phyloP scores from a whole-genome alignment of 1,140 invertebrate genomes.

The Drosophila pallidifrons region DNA sequence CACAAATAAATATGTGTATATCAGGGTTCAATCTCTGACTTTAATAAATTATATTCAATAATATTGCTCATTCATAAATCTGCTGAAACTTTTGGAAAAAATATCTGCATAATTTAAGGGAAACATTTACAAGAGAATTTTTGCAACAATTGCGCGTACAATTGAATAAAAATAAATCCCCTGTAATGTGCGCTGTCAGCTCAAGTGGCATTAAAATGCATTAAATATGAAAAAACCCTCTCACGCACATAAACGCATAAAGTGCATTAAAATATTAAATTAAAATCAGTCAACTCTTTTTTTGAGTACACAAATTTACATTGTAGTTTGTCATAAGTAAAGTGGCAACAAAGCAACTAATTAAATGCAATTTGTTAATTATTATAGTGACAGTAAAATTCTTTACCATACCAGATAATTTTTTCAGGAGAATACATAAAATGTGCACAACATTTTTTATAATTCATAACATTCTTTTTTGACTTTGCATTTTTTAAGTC shows the following conservation, averaged over 20 bases:
- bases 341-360: neutral
- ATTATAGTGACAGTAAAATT: neutral
- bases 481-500: no score
- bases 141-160: conserved; percentile 11
- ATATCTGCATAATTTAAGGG: conserved; percentile 25
- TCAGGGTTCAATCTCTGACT: neutral
- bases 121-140: conserved; percentile 26
- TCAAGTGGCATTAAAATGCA: conserved; percentile 74
- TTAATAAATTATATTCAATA: conserved; percentile 26
- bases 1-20: neutral
- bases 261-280: conserved; percentile 66
- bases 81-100: neutral
- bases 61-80: conserved; percentile 14
- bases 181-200: conserved; percentile 53
- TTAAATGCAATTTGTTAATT: conserved; percentile 1
- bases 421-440: no score
- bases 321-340: neutral
- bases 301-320: neutral
- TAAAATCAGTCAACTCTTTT: conserved; percentile 1
- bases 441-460: no score
- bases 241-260: conserved; percentile 40
- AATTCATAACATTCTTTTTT: no score
- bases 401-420: neutral
- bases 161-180: conserved; percentile 62
- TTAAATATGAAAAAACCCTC: conserved; percentile 59